Evolutionary conservation across 2,113 vertebrate species (phyloP), one percentile per base, ranked within the genome.

Genomic region (Beaufortia kweichowensis): DNA sequence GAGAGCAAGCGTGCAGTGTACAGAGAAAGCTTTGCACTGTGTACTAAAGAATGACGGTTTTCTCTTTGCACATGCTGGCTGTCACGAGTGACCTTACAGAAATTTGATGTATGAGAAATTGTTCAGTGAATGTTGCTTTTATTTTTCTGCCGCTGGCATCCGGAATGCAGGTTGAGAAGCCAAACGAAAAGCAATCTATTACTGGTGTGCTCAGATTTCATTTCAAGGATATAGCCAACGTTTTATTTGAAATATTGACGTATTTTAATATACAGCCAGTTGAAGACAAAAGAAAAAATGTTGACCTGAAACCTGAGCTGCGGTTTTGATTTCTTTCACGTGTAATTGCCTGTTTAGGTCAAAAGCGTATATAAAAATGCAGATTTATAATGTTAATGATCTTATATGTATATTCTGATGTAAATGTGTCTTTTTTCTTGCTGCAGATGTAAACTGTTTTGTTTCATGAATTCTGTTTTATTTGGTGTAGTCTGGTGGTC

Each of bases 41-140:
- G 97, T 98, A 94, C 94, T 94, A 94, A 89, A 88, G 92, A 93
- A 93, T 91, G 95, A 95, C 92, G 92, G 90, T 92, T 95, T 95
- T 93, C 94, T 93, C 91, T 98, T 98, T 97, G 97, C 96, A 98
- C 96, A 97, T 95, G 89, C 95, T 93, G 94, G 95, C 94, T 95
- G 92, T 96, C 93, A 93, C 90, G 90, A 94, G 91, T 90, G 92
- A 93, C 94, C 93, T 93, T 95, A 90, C 91, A 89, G 91, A 94
- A 86, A 93, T 76, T 79, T 82, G 83, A 91, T 93, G 91, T 93
- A 94, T 95, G 95, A 96, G 97, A 95, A 95, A 95, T 94, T 41
- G 48, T 72, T 57, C 39, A 63, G 76, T 78, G 80, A 81, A 78
- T 93, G 92, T 93, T 69, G 84, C 83, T 84, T 90, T 92, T 89